A percentile compares a stretch with the other conserved stretches of the same genome.
phyloP scores from a whole-genome alignment of 2,797 vertebrate species.

The Perdix hodgsoniae region DNA sequence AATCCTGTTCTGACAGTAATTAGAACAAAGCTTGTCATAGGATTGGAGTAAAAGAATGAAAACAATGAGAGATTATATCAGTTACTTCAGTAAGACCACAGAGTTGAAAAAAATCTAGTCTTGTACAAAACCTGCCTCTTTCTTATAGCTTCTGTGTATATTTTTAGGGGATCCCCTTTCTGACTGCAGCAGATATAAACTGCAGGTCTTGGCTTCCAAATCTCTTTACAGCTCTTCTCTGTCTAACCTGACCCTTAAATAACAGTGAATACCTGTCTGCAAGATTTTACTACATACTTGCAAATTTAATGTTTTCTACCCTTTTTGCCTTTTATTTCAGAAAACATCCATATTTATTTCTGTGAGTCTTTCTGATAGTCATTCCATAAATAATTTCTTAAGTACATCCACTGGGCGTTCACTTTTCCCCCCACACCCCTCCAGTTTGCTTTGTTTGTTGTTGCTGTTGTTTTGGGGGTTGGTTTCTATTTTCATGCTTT shows the following conservation, averaged over 20 bases:
- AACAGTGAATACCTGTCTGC: background rate
- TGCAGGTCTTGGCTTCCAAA: background rate
- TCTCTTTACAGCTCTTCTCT: background rate
- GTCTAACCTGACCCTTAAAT: background rate
- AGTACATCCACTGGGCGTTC: background rate
- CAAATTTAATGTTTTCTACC: background rate
- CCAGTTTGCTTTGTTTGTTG: background rate
- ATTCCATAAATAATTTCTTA: background rate
- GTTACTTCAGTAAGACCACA: background rate
- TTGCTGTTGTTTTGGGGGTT: too few species aligned
- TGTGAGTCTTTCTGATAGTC: background rate
- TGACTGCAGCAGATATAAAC: background rate
- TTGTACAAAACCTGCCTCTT: background rate
- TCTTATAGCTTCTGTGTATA: background rate
- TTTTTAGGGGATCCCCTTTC: background rate
- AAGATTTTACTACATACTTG: background rate
- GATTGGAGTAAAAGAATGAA: background rate
- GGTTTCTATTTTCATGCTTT: too few species aligned
- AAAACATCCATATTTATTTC: background rate
- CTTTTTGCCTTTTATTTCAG: background rate
- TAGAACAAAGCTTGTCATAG: background rate
- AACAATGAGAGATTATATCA: background rate
- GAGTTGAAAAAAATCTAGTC: background rate
- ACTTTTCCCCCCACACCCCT: too few species aligned
- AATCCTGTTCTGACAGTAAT: background rate